phyloP scores from a whole-genome alignment of 2,113 vertebrate species.

The Grallaria varia region DNA sequence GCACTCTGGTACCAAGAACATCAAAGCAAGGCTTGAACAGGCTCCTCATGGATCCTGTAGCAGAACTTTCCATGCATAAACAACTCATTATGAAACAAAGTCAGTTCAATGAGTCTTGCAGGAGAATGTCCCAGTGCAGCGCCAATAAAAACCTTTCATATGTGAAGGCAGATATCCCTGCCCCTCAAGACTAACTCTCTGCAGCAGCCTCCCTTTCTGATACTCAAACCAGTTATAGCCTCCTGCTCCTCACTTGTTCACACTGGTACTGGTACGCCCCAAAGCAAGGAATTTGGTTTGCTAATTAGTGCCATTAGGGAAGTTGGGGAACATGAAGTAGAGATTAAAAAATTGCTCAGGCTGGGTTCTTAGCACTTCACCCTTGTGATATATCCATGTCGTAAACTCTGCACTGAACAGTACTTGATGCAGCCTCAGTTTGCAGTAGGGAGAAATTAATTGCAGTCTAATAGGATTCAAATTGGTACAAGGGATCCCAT shows the following conservation, averaged over 20 bases:
- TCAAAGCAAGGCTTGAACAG: background rate
- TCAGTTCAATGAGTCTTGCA: background rate
- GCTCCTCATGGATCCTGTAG: background rate
- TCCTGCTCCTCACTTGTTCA: background rate
- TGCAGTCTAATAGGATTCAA: slow-evolving; percentile 66
- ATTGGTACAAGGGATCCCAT: slow-evolving; percentile 67
- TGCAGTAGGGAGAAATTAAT: slow-evolving; percentile 61
- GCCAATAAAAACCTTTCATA: background rate
- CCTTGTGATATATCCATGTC: background rate
- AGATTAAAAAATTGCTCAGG: slow-evolving; percentile 26
- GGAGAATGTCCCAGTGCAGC: background rate
- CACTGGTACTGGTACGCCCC: background rate
- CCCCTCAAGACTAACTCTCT: background rate
- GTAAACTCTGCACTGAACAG: slow-evolving; percentile 7
- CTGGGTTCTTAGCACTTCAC: slow-evolving; percentile 10
- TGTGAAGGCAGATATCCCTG: background rate
- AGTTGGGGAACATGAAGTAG: slow-evolving; percentile 16
- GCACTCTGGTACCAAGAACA: background rate
- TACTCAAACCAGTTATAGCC: background rate
- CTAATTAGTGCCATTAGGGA: slow-evolving; percentile 28
- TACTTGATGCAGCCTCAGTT: slow-evolving; percentile 42
- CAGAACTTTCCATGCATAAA: background rate
- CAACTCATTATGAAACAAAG: background rate
- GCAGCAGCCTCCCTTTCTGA: background rate
- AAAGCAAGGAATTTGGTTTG: slow-evolving; percentile 46